Conservation (phyloP, 2,113 vertebrate species). For the Rhodinocichla rosea region DNA sequence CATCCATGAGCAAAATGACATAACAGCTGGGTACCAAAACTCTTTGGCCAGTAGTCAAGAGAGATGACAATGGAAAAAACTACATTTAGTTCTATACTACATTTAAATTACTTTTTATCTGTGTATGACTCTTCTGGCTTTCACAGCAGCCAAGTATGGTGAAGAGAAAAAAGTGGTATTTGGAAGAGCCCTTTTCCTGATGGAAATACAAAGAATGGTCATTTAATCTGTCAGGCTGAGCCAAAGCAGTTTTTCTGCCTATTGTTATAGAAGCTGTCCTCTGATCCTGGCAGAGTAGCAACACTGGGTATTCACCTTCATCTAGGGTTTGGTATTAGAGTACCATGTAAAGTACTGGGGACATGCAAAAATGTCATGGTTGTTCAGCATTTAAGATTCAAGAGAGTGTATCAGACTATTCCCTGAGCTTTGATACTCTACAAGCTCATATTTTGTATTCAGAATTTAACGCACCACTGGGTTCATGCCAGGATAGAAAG, state of each 20-base stretch:
- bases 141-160: neutral
- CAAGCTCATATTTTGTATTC: neutral
- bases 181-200: neutral
- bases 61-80: neutral
- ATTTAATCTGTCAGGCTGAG: neutral
- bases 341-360: neutral
- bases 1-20: neutral
- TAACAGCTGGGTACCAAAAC: neutral
- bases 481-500: neutral
- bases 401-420: neutral
- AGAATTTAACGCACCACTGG: neutral
- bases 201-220: neutral
- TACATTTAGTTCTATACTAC: neutral
- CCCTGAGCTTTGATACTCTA: neutral
- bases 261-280: neutral
- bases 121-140: neutral
- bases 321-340: neutral
- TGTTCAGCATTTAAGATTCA: neutral
- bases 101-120: neutral
- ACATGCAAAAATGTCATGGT: neutral
- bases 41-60: neutral
- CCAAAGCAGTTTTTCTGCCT: neutral
- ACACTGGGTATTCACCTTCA: neutral
- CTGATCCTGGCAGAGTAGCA: neutral
- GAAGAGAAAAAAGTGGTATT: neutral